These are phyloP conservation scores for Luehdorfia chinensis DNA, from an alignment of 1,140 invertebrate species.

Conservation along the genomic window DNA sequence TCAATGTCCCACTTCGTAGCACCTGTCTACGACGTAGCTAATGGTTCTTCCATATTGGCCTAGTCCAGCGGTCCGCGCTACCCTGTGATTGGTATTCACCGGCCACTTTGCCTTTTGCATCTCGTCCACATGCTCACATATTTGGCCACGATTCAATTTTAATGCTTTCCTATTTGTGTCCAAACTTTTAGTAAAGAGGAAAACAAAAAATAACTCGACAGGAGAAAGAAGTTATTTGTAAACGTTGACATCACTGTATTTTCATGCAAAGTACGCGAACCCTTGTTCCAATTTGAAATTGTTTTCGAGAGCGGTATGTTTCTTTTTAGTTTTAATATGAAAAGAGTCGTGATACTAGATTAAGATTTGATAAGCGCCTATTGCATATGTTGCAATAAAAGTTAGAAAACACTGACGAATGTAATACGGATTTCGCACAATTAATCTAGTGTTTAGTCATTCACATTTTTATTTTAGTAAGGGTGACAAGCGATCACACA, in stretches of 20 bases:
- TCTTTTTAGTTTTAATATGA: conserved; percentile 48
- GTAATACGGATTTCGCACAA: no score
- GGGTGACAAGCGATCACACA: no score
- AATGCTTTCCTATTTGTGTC: conserved; percentile 71
- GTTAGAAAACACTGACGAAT: conserved; percentile 69
- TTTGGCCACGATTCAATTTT: conserved; percentile 71
- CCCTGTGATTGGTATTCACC: conserved; percentile 55
- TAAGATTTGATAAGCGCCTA: conserved; percentile 55
- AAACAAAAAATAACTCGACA: conserved; percentile 59
- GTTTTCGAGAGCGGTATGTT: conserved; percentile 59
- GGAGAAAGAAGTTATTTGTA: conserved; percentile 67
- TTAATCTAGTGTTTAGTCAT: no score
- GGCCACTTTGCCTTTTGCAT: conserved; percentile 39
- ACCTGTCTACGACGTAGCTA: conserved; percentile 52
- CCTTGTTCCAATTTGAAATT: conserved; percentile 67
- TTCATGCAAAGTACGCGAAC: conserved; percentile 63
- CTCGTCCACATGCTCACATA: conserved; percentile 58
- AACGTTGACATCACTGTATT: conserved; percentile 68
- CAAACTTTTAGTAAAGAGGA: conserved; percentile 64
- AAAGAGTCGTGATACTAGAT: conserved; percentile 40
- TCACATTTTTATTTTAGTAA: no score
- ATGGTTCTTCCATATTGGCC: conserved; percentile 26
- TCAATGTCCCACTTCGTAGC: conserved; percentile 32
- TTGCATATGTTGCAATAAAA: conserved; percentile 67
- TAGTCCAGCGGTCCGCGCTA: conserved; percentile 25